Conservation (phyloP, 1,140 invertebrate species). For the Dolichoris vasculosae region DNA sequence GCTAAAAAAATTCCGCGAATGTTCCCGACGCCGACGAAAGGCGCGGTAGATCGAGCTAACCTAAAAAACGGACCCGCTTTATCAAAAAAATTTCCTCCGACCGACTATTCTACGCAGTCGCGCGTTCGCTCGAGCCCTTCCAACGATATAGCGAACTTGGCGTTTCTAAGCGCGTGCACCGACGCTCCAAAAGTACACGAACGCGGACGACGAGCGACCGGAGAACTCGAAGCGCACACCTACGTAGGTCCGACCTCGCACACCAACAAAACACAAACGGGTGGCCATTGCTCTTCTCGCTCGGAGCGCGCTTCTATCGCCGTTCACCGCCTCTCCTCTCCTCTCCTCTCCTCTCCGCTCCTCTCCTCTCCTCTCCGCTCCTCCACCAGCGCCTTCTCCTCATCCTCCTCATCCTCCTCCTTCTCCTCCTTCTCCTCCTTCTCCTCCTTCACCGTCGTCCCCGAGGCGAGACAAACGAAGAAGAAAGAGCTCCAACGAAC, state of each 20-base stretch:
- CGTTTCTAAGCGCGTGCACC: background rate
- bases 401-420: too few relatives aligned
- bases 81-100: background rate
- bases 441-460: too few relatives aligned
- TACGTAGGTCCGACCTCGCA: background rate
- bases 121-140: background rate
- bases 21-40: too few relatives aligned
- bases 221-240: background rate
- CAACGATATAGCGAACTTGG: background rate
- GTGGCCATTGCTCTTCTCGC: slow-evolving; percentile 37
- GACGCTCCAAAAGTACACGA: background rate
- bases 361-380: too few relatives aligned
- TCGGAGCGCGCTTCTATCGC: background rate
- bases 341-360: too few relatives aligned
- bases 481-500: background rate
- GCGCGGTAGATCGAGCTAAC: background rate
- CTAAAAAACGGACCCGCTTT: background rate
- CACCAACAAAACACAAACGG: background rate
- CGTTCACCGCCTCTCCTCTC: background rate
- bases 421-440: too few relatives aligned
- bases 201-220: too few relatives aligned
- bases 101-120: background rate
- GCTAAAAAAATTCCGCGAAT: too few relatives aligned
- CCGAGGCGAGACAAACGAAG: background rate
- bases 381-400: too few relatives aligned